These are phyloP conservation scores for Cygnus atratus DNA, from an alignment of 2,113 vertebrate genomes.

Conservation along the genomic window DNA sequence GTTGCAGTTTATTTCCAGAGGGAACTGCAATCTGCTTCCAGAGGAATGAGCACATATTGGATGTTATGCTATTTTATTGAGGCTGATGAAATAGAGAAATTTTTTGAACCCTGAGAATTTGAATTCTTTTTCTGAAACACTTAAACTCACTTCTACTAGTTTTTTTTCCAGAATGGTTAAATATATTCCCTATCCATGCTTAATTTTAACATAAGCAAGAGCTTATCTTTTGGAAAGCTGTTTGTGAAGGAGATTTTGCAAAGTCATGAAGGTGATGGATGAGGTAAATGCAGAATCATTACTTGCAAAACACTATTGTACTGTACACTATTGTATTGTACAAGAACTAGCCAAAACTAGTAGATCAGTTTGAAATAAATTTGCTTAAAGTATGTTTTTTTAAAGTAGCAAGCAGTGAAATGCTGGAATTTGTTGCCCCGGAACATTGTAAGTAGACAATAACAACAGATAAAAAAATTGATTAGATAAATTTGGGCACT, in stretches of 20 bases:
- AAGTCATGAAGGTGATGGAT: background rate
- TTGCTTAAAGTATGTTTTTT: background rate
- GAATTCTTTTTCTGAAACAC: background rate
- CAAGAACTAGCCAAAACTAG: background rate
- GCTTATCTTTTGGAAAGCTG: background rate
- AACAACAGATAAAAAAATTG: background rate
- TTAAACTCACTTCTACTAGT: background rate
- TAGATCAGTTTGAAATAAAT: background rate
- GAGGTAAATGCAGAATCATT: background rate
- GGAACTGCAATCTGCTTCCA: background rate
- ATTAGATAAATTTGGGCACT: background rate
- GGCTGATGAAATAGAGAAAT: background rate
- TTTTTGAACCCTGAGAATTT: background rate
- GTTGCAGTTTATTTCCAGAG: background rate
- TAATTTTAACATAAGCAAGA: background rate
- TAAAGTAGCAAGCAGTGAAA: background rate
- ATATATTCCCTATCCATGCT: background rate
- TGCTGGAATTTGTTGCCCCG: background rate
- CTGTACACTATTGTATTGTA: background rate
- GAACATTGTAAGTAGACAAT: background rate
- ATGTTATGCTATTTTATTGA: background rate
- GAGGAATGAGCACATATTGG: background rate
- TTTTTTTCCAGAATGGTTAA: background rate
- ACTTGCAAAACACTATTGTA: background rate
- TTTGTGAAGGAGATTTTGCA: background rate